A percentile compares a stretch with the other conserved stretches of the same genome.
These are phyloP conservation scores for Netelia fuscicornis DNA, from an alignment of 2,888 invertebrate genomes.

Conservation along the genomic window DNA sequence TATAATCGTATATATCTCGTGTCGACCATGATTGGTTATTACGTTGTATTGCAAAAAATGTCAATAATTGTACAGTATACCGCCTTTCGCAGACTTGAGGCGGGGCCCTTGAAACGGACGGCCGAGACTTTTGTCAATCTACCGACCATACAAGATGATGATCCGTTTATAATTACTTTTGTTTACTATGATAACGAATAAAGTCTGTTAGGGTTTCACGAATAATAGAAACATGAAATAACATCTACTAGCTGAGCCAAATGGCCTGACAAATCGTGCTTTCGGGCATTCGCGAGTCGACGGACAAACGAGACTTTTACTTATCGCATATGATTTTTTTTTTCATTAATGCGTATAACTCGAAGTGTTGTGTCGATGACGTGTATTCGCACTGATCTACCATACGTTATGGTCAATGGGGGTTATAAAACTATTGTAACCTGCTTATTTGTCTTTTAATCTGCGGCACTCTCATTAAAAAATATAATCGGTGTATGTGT, in stretches of 20 bases:
- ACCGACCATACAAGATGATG: slow-evolving; percentile 62
- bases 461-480: slow-evolving; percentile 80
- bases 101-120: slow-evolving; percentile 76
- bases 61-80: slow-evolving; percentile 55
- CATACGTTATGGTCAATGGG: slow-evolving; percentile 78
- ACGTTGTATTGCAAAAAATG: slow-evolving; percentile 35
- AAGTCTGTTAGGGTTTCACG: slow-evolving; percentile 29
- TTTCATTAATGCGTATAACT: slow-evolving; percentile 29
- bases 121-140: slow-evolving; percentile 79
- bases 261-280: slow-evolving; percentile 2
- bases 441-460: slow-evolving; percentile 74
- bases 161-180: slow-evolving; percentile 46
- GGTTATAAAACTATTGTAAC: slow-evolving; percentile 80
- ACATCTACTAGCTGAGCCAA: slow-evolving; percentile 14
- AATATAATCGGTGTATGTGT: slow-evolving; percentile 77
- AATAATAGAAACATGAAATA: slow-evolving; percentile 56
- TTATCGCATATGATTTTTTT: slow-evolving; percentile 3
- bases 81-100: slow-evolving; percentile 78
- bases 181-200: slow-evolving; percentile 21
- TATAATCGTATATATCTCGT: slow-evolving; percentile 43
- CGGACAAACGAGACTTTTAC: not conserved
- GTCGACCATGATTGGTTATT: slow-evolving; percentile 19
- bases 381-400: slow-evolving; percentile 75
- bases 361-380: slow-evolving; percentile 40
- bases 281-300: slow-evolving; percentile 2